phyloP scores from a whole-genome alignment of 2,113 vertebrate species.

The Rallus limicola region DNA sequence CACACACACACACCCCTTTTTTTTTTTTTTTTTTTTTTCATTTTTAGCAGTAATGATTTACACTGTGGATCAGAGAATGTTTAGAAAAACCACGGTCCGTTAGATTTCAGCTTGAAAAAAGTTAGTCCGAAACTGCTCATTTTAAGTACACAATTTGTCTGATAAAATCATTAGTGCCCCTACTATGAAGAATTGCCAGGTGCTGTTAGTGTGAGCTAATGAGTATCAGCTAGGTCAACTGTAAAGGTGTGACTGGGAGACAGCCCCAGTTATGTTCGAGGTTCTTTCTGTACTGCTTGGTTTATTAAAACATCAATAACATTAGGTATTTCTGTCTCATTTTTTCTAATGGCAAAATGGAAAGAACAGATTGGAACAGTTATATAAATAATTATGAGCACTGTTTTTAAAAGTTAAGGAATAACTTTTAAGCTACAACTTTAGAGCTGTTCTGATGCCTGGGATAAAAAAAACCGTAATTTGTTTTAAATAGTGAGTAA shows the following conservation, averaged over 20 bases:
- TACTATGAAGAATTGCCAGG: not conserved
- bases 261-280: not conserved
- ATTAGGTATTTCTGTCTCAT: not conserved
- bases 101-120: not conserved
- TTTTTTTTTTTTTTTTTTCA: conserved; percentile 7
- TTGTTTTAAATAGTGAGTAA: not conserved
- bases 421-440: not conserved
- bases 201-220: not conserved
- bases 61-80: not conserved
- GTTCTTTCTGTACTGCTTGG: not conserved
- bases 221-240: not conserved
- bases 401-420: too few relatives aligned
- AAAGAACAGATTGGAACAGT: not conserved
- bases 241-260: not conserved
- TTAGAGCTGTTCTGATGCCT: not conserved
- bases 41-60: not conserved
- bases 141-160: not conserved
- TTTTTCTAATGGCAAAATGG: not conserved
- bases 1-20: too few relatives aligned
- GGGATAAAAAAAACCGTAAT: not conserved
- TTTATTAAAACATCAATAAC: not conserved
- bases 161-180: not conserved
- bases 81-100: not conserved
- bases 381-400: not conserved
- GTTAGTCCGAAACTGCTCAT: not conserved